phyloP scores from a whole-genome alignment of 1,140 invertebrate species.

The Helicoverpa armigera region DNA sequence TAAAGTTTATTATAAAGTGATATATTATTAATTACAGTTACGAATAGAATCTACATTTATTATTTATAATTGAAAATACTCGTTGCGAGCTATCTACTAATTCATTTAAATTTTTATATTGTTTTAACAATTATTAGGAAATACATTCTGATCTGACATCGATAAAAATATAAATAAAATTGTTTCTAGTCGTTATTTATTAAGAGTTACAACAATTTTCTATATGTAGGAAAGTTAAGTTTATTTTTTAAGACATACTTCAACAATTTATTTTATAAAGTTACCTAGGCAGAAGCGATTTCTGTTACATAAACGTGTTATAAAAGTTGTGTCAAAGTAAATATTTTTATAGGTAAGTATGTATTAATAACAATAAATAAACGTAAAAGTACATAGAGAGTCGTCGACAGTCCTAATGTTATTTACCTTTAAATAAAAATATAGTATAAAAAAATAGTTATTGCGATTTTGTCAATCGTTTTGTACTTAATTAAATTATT shows the following conservation, averaged over 20 bases:
- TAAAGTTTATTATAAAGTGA: constrained; percentile 17
- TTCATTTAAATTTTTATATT: constrained; percentile 41
- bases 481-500: not conserved
- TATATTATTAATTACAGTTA: constrained; percentile 21
- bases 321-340: no score
- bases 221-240: not conserved
- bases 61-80: constrained; percentile 48
- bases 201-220: not conserved
- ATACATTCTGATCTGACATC: constrained; percentile 11
- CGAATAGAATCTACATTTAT: constrained; percentile 37
- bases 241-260: not conserved
- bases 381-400: no score
- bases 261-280: not conserved
- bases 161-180: constrained; percentile 23
- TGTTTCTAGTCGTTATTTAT: not conserved
- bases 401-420: no score
- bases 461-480: not conserved
- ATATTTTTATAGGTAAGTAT: no score
- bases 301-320: no score
- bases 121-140: constrained; percentile 39
- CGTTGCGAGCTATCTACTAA: constrained; percentile 35
- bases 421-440: no score
- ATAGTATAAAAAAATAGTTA: no score
- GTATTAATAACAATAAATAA: no score
- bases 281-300: no score